Percentiles rank a stretch among this genome's conserved stretches.
These are phyloP conservation scores for Pachypanchax playfairii DNA, from an alignment of 2,113 vertebrate species.

Conservation along the genomic window DNA sequence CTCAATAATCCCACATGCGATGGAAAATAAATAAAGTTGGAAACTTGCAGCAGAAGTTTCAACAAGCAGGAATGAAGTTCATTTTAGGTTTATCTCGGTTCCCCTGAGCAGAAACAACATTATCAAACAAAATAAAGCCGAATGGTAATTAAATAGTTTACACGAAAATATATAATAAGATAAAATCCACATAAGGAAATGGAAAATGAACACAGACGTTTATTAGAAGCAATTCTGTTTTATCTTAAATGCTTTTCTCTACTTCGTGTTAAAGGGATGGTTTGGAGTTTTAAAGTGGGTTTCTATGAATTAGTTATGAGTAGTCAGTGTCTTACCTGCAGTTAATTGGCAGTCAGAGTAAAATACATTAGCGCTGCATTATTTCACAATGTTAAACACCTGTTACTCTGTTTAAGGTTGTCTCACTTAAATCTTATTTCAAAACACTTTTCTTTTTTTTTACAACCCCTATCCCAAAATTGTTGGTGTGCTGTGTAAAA, in stretches of 20 bases:
- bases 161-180: slow-evolving; percentile 6
- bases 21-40: background rate
- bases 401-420: too few relatives aligned
- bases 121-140: slow-evolving; percentile 25
- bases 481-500: too few relatives aligned
- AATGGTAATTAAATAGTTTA: slow-evolving; percentile 13
- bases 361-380: too few relatives aligned
- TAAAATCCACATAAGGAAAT: slow-evolving; percentile 3
- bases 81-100: slow-evolving; percentile 14
- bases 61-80: slow-evolving; percentile 1
- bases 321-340: background rate
- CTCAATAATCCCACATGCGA: background rate
- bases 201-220: slow-evolving; percentile 8
- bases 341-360: too few relatives aligned
- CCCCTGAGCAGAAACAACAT: slow-evolving; percentile 15
- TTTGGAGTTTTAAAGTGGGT: background rate
- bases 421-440: too few relatives aligned
- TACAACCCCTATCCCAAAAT: too few relatives aligned
- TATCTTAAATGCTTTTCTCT: background rate
- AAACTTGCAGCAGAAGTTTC: slow-evolving; percentile 8
- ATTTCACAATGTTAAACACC: too few relatives aligned
- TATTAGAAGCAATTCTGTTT: slow-evolving; percentile 2
- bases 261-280: background rate
- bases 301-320: background rate
- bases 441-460: too few relatives aligned